Evolutionary conservation across 2,113 vertebrate genomes (phyloP).

Genomic region (Eulemur rufifrons): DNA sequence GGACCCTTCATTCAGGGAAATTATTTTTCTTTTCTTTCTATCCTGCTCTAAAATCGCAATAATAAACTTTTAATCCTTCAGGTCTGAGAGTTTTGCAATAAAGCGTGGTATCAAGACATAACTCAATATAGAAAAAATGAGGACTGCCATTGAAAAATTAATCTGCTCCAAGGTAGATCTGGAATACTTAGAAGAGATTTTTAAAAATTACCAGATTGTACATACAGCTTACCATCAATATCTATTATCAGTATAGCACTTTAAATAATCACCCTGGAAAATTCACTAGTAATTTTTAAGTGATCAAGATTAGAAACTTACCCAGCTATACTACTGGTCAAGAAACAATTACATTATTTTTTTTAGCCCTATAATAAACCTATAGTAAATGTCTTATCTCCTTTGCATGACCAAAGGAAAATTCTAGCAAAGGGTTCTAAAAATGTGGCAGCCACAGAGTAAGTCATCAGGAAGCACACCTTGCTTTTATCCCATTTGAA

Average conservation of each 20-base stretch:
- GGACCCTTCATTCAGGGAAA: constrained; percentile 59
- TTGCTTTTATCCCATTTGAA: neutral
- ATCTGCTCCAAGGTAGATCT: neutral
- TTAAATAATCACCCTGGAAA: constrained; percentile 9
- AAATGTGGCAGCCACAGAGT: neutral
- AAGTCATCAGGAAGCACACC: neutral
- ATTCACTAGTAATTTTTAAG: constrained; percentile 16
- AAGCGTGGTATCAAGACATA: constrained; percentile 42
- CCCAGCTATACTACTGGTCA: neutral
- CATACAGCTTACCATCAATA: neutral
- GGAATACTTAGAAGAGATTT: neutral
- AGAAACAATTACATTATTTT: neutral
- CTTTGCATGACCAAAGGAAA: neutral
- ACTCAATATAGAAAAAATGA: constrained; percentile 57
- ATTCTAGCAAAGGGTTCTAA: neutral
- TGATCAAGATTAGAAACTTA: neutral
- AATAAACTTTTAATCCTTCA: constrained; percentile 68
- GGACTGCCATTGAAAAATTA: constrained; percentile 2
- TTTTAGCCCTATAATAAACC: neutral
- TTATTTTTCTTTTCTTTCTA: constrained; percentile 54
- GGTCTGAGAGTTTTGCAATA: constrained; percentile 55
- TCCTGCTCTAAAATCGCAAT: constrained; percentile 36
- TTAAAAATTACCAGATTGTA: neutral
- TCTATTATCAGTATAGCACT: neutral
- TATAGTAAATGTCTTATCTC: neutral